Evolutionary conservation across 1,140 invertebrate species (phyloP), one percentile per base, ranked within the genome.

Genomic region (Hyles euphorbiae): DNA sequence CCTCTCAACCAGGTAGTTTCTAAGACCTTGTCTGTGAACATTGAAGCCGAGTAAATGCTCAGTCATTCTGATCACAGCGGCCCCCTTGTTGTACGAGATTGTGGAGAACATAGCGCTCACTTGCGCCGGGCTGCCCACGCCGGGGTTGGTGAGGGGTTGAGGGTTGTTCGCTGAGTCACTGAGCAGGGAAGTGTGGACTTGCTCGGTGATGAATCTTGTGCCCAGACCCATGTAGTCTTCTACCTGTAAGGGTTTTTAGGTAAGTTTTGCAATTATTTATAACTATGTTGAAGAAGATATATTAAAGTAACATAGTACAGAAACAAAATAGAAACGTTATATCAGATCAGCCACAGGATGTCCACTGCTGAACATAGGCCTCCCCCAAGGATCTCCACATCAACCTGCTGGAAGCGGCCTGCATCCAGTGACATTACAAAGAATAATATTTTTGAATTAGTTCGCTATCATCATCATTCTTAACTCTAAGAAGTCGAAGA

Each of bases 51-150:
- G 86, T 40, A 94, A 91, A 70, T 94, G 91, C 64, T 93, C 89
- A 70, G 95, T 93, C 95, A 96, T 96, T 60, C 94, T 89, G 11
- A 96, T 92, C 9, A 97, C 78, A 8, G 91, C 88, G 2, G 91
- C 94, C 32, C 92, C 92, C 77, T 94, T 94, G 55, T 90, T 91
- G 63, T 94, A 94, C 1, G 90, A 90, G 53, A 93, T 90, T 9
- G 82, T 87, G 12, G 90, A 89, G 63, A 94, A 94, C 83, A 92
- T 92, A 5, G 75, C 75, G 4, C 81, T 76, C 1, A 92, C 83
- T 56, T 91, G 80, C 0, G 67, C 72, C 0, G 90, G 90, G 7
- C 87, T 90, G 54, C 88, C 86, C 5, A 91, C 78, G 50, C 75
- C 66, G 12, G 77, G 63, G 60, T 91, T 87, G 34, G 77, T 95